Percentiles rank a stretch among this genome's conserved stretches.
Evolutionary conservation across 2,888 invertebrate species (phyloP).

Genomic region (Tiliacea citrago): DNA sequence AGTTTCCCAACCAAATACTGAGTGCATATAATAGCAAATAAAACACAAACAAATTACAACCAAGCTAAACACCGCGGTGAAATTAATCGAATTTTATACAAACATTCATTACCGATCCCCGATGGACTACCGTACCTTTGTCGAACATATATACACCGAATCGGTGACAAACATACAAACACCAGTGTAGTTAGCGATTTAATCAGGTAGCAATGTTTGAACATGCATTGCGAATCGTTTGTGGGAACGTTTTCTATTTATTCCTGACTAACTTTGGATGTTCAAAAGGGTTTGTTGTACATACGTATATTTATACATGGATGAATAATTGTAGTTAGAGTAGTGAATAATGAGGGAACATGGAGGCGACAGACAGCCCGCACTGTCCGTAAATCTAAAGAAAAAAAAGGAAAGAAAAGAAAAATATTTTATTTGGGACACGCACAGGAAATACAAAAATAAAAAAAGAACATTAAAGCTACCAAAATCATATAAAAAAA

Average conservation of each 20-base stretch:
- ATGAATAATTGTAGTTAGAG: not conserved
- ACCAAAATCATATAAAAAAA: not conserved
- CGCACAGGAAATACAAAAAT: not conserved
- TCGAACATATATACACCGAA: conserved; percentile 6
- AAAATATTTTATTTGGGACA: not conserved
- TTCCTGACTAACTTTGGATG: conserved; percentile 7
- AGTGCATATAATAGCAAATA: conserved; percentile 9
- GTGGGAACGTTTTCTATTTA: conserved; percentile 32
- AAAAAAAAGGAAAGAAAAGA: no score
- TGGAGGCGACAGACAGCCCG: not conserved
- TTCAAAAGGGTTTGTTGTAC: conserved; percentile 7
- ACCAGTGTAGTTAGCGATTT: conserved; percentile 47
- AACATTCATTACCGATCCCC: conserved; percentile 50
- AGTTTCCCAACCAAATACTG: not conserved
- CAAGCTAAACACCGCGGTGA: conserved; percentile 30
- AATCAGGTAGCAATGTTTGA: conserved; percentile 58
- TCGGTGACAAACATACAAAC: conserved; percentile 59
- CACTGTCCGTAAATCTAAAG: not conserved
- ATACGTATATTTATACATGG: not conserved
- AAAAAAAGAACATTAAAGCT: not conserved
- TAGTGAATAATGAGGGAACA: not conserved
- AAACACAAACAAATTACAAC: conserved; percentile 24
- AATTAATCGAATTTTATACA: conserved; percentile 56
- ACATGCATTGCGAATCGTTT: conserved; percentile 28
- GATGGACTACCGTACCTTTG: conserved; percentile 14